Evolutionary conservation across 2,797 vertebrate species (phyloP).

Genomic region (Esox masquinongy): DNA sequence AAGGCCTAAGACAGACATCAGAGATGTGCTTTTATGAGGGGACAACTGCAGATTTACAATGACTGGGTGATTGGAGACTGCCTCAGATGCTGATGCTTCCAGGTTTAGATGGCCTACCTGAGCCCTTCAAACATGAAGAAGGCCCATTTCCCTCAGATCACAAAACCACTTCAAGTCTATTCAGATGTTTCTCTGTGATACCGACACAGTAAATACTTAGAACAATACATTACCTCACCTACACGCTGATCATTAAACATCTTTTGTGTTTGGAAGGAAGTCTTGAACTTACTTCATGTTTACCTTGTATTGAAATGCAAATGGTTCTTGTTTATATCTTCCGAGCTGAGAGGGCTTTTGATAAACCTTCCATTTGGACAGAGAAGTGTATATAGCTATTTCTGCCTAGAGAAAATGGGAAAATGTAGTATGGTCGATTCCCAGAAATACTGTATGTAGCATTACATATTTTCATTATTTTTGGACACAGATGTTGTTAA

Average conservation of each 20-base stretch:
- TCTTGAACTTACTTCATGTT: constrained; percentile 25
- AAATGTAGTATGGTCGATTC: neutral
- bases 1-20: constrained; percentile 18
- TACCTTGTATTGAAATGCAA: constrained; percentile 39
- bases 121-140: constrained; percentile 9
- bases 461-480: neutral
- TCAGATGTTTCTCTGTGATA: constrained; percentile 3
- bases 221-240: constrained; percentile 27
- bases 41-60: constrained; percentile 15
- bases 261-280: neutral
- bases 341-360: constrained; percentile 24
- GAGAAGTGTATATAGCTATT: constrained; percentile 7
- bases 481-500: neutral
- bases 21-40: constrained; percentile 31
- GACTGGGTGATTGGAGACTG: constrained; percentile 7
- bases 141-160: constrained; percentile 23
- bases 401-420: neutral
- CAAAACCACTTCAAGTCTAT: constrained; percentile 24
- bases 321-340: constrained; percentile 39
- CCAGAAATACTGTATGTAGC: neutral
- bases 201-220: constrained; percentile 14
- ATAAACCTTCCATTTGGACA: constrained; percentile 13
- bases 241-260: constrained; percentile 16
- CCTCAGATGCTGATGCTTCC: constrained; percentile 21
- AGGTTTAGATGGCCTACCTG: neutral